Evolutionary conservation across 2,113 vertebrate genomes (phyloP).

Genomic region (Petrocephalus zakoni): DNA sequence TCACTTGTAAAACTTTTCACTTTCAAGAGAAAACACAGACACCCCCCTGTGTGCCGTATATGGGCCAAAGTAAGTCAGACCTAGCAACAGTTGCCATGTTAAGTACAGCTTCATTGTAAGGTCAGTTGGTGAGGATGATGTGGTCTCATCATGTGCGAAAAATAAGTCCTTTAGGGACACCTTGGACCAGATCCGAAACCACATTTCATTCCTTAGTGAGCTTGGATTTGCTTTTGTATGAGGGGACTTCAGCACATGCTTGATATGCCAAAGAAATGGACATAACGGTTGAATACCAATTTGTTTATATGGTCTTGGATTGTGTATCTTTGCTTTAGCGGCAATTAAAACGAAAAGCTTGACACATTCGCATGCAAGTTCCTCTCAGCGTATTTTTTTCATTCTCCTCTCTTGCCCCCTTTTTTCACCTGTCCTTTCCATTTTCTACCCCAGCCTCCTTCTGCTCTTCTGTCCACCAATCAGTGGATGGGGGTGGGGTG

Average conservation of each 20-base stretch:
- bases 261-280: background rate
- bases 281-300: background rate
- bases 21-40: background rate
- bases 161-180: background rate
- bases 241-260: background rate
- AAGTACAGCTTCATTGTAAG: background rate
- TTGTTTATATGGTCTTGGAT: background rate
- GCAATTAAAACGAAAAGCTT: background rate
- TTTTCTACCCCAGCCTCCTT: background rate
- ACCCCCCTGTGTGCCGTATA: background rate
- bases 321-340: background rate
- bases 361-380: background rate
- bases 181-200: background rate
- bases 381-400: background rate
- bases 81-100: background rate
- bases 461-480: background rate
- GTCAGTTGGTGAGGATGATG: background rate
- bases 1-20: background rate
- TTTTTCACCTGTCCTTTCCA: background rate
- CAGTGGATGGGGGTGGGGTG: slow-evolving; percentile 14
- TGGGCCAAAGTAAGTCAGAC: background rate
- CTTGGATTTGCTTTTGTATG: background rate
- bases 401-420: background rate
- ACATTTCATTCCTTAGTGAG: background rate
- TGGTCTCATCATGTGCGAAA: background rate